A percentile compares a stretch with the other conserved stretches of the same genome.
Evolutionary conservation across 2,113 vertebrate species (phyloP).

Genomic region (Charadrius vociferus): DNA sequence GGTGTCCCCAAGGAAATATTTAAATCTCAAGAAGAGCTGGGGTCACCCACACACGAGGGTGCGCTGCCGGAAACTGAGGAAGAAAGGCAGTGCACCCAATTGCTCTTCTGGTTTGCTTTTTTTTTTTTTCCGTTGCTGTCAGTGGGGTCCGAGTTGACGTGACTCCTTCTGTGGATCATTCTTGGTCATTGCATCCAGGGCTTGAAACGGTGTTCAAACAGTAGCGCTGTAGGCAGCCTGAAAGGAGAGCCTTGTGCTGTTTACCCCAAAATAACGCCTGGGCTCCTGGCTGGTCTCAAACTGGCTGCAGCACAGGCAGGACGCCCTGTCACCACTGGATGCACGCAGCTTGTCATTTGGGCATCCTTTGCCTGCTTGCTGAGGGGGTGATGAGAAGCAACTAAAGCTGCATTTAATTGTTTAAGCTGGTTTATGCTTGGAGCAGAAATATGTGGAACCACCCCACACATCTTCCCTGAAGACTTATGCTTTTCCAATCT

Average conservation of each 20-base stretch:
- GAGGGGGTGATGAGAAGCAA: neutral
- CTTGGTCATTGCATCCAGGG: neutral
- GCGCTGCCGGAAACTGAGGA: too few species aligned
- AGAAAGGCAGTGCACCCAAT: too few species aligned
- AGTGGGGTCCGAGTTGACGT: fast-evolving
- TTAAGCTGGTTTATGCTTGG: neutral
- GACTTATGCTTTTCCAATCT: neutral
- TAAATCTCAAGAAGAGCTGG: too few species aligned
- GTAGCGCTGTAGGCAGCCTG: neutral
- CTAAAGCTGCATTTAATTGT: neutral
- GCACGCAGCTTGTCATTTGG: too few species aligned
- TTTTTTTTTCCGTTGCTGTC: neutral
- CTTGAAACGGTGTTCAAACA: neutral
- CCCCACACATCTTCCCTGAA: neutral
- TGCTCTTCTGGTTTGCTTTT: too few species aligned
- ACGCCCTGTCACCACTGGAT: neutral
- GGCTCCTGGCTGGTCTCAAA: neutral
- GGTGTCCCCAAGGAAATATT: too few species aligned
- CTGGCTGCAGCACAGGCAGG: neutral
- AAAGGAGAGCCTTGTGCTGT: neutral
- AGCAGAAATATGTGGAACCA: neutral
- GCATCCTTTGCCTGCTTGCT: neutral
- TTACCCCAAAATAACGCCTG: fast-evolving
- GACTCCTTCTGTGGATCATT: neutral
- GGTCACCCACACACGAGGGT: too few species aligned